Percentiles rank a stretch among this genome's conserved stretches.
Evolutionary conservation across 2,797 vertebrate species (phyloP).

Genomic region (Ciconia nigra): DNA sequence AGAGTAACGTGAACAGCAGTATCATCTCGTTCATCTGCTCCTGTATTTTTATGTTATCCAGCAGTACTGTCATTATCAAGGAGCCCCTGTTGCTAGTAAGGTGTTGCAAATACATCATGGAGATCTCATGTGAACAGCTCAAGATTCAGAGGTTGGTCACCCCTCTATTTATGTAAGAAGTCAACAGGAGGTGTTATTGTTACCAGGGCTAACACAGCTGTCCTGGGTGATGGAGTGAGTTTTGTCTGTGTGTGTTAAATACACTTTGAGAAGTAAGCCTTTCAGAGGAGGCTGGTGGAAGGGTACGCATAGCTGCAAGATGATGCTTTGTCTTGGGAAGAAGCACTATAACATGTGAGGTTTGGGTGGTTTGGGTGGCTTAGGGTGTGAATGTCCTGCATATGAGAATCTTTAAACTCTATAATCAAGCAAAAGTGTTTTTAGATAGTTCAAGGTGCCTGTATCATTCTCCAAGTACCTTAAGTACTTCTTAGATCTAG

Average conservation of each 20-base stretch:
- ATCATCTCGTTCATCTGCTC: not conserved
- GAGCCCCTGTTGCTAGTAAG: not conserved
- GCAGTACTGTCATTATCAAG: not conserved
- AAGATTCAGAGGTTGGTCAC: not conserved
- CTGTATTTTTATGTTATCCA: not conserved
- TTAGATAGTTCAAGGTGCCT: not conserved
- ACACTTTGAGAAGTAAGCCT: not conserved
- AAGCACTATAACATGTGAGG: not conserved
- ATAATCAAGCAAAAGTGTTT: not conserved
- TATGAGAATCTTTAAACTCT: not conserved
- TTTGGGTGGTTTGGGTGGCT: not conserved
- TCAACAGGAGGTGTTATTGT: not conserved
- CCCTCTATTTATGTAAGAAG: not conserved
- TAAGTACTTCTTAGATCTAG: not conserved
- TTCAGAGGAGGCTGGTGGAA: not conserved
- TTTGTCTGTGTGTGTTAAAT: not conserved
- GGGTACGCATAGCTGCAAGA: not conserved
- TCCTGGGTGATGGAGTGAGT: not conserved
- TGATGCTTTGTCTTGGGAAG: not conserved
- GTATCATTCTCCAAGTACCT: not conserved
- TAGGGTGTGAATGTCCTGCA: fast-evolving
- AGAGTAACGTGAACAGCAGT: fast-evolving
- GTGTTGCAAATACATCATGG: not conserved
- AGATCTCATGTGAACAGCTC: not conserved
- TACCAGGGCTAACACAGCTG: not conserved